Conservation (phyloP, 2,113 vertebrate species). For the Varanus salvator region DNA sequence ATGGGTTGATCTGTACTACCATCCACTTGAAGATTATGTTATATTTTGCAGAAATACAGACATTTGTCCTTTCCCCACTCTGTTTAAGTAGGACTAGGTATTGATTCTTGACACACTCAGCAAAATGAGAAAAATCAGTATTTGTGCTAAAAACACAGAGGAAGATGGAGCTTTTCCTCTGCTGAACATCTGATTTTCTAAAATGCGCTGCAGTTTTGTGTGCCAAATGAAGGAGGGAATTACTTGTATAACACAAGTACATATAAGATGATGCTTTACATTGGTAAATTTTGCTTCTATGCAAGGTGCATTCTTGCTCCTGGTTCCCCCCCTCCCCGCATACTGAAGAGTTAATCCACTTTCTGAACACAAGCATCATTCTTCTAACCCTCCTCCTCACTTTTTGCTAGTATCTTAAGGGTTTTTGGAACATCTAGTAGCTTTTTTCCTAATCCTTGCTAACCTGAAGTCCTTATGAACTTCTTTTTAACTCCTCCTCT, state of each 20-base stretch:
- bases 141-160: not conserved
- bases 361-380: constrained; percentile 55
- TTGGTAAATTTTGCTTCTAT: constrained; percentile 34
- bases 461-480: constrained; percentile 77
- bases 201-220: not conserved
- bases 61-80: not conserved
- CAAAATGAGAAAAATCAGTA: constrained; percentile 1
- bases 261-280: constrained; percentile 38
- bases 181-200: constrained; percentile 9
- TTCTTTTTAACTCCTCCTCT: constrained; percentile 79
- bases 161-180: not conserved
- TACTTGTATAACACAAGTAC: not conserved
- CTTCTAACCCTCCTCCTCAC: constrained; percentile 23
- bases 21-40: not conserved
- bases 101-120: not conserved
- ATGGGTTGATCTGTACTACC: not conserved
- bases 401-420: constrained; percentile 56
- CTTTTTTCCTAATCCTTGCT: constrained; percentile 76
- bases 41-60: not conserved
- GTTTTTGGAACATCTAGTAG: constrained; percentile 71
- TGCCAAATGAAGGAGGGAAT: not conserved
- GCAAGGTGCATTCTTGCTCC: constrained; percentile 36
- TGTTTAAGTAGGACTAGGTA: not conserved
- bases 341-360: constrained; percentile 54
- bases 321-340: not conserved